Evolutionary conservation across 2,113 vertebrate genomes (phyloP).

Genomic region (Erythrocebus patas): DNA sequence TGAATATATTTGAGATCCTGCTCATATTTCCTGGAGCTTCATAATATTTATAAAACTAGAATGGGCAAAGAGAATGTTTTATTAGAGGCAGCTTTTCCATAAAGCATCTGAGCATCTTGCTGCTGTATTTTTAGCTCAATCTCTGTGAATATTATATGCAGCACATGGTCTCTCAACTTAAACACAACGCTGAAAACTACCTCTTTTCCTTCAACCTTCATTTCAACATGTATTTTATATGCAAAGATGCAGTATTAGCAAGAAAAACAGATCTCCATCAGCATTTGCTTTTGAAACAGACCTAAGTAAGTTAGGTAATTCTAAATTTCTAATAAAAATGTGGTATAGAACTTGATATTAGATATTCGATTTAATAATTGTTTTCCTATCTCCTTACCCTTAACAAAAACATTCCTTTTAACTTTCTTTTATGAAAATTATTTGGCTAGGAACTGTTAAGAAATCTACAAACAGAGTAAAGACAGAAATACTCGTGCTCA

Average conservation of each 20-base stretch:
- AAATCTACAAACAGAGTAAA: neutral
- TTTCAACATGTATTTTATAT: neutral
- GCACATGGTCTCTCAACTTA: neutral
- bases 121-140: conserved; percentile 17
- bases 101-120: neutral
- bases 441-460: neutral
- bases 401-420: conserved; percentile 19
- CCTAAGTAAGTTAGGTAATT: neutral
- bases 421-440: conserved; percentile 1
- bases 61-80: neutral
- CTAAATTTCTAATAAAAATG: conserved; percentile 21
- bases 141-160: conserved; percentile 3
- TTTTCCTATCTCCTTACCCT: neutral
- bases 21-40: conserved; percentile 22
- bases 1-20: conserved; percentile 1
- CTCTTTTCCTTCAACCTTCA: neutral
- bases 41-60: conserved; percentile 48
- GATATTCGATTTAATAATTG: conserved; percentile 12
- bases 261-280: neutral
- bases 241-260: neutral
- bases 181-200: conserved; percentile 5
- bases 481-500: neutral
- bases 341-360: neutral
- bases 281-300: conserved; percentile 25
- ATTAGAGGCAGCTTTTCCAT: neutral